Percentiles rank a stretch among this genome's conserved stretches.
Evolutionary conservation across 2,113 vertebrate genomes (phyloP).

Genomic region (Odontesthes bonariensis): DNA sequence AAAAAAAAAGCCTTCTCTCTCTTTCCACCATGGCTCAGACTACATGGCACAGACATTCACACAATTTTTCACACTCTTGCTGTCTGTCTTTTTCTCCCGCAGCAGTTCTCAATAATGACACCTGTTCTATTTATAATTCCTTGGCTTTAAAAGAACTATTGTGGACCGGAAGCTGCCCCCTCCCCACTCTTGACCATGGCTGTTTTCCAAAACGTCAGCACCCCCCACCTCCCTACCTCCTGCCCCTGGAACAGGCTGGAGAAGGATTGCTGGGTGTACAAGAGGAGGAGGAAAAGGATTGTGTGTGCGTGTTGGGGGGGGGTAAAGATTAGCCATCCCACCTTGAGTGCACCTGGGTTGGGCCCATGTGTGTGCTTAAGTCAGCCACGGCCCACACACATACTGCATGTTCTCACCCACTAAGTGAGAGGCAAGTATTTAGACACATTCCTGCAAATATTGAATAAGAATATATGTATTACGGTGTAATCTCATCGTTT

Average conservation of each 20-base stretch:
- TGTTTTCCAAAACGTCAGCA: constrained; percentile 73
- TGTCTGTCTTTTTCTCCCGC: constrained; percentile 70
- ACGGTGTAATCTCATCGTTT: not conserved
- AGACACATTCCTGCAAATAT: constrained; percentile 31
- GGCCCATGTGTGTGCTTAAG: constrained; percentile 43
- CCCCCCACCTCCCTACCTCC: constrained; percentile 73
- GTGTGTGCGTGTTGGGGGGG: constrained; percentile 18
- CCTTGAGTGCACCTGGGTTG: constrained; percentile 66
- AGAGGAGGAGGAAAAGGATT: constrained; percentile 14
- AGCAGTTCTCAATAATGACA: constrained; percentile 70
- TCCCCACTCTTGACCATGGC: constrained; percentile 60
- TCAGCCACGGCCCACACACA: constrained; percentile 53
- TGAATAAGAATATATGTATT: not conserved
- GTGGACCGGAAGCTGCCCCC: constrained; percentile 75
- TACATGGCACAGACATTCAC: constrained; percentile 58
- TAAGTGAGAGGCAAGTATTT: constrained; percentile 9
- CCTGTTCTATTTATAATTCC: constrained; percentile 80
- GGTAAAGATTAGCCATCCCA: constrained; percentile 76
- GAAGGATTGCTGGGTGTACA: constrained; percentile 56
- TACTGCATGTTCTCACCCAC: constrained; percentile 22
- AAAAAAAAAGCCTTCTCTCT: constrained; percentile 71
- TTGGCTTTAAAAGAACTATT: constrained; percentile 72
- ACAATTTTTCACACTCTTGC: constrained; percentile 75
- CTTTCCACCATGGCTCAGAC: constrained; percentile 50
- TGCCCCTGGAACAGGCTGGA: constrained; percentile 70